Evolutionary conservation across 2,888 invertebrate genomes (phyloP).

Genomic region (Lochmaea capreae): DNA sequence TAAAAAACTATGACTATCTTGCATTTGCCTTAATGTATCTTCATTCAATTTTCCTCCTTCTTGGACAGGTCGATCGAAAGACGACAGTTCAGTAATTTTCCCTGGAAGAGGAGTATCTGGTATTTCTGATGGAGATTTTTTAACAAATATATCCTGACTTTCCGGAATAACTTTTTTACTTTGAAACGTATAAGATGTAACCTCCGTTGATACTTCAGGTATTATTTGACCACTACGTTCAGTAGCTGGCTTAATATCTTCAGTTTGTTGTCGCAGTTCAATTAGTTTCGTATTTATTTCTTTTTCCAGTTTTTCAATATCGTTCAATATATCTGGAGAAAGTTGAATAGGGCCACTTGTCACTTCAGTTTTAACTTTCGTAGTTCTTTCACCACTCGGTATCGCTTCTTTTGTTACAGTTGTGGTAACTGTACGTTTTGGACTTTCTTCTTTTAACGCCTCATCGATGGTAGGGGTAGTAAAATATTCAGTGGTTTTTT

Average conservation of each 20-base stretch:
- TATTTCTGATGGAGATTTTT: constrained; percentile 44
- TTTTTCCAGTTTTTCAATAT: constrained; percentile 41
- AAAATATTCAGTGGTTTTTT: constrained; percentile 12
- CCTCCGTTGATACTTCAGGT: constrained; percentile 14
- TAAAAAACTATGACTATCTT: constrained; percentile 52
- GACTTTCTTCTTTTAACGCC: constrained; percentile 29
- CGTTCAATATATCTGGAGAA: constrained; percentile 36
- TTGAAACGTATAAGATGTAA: constrained; percentile 9
- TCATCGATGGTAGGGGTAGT: constrained; percentile 5
- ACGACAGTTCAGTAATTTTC: constrained; percentile 28
- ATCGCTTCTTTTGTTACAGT: constrained; percentile 44
- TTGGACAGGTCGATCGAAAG: neutral
- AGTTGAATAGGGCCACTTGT: constrained; percentile 40
- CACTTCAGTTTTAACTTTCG: constrained; percentile 47
- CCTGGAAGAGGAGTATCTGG: constrained; percentile 40
- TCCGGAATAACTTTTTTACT: neutral
- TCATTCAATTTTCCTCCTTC: constrained; percentile 15
- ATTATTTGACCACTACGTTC: neutral
- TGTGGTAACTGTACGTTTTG: constrained; percentile 38
- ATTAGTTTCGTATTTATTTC: constrained; percentile 43
- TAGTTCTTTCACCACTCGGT: constrained; percentile 44
- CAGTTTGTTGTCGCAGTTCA: constrained; percentile 34
- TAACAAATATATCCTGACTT: constrained; percentile 45
- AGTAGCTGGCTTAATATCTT: neutral
- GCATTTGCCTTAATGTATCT: constrained; percentile 44